These are phyloP conservation scores for Papilio polytes DNA, from an alignment of 1,140 invertebrate species.

Conservation along the genomic window DNA sequence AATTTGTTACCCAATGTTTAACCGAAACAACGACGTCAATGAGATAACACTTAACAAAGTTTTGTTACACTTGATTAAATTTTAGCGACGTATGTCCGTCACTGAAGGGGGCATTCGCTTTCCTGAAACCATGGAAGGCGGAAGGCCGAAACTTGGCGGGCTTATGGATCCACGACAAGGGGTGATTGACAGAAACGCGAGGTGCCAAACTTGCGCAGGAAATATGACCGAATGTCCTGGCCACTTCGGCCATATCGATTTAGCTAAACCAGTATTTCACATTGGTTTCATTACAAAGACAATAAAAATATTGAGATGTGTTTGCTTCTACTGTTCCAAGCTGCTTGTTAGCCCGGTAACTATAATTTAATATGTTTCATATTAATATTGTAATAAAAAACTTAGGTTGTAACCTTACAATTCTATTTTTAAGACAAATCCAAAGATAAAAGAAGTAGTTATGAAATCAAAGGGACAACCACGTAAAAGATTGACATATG, in stretches of 20 bases:
- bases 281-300: constrained; percentile 99
- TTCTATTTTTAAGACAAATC: constrained; percentile 88
- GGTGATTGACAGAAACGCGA: constrained; percentile 95
- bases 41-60: constrained; percentile 17
- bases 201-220: constrained; percentile 99
- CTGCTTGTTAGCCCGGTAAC: constrained; percentile 95
- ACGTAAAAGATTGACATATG: constrained; percentile 95
- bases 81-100: constrained; percentile 97
- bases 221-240: constrained; percentile 99
- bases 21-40: constrained; percentile 20
- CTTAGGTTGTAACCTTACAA: constrained; percentile 32
- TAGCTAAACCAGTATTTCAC: constrained; percentile 99
- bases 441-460: constrained; percentile 98
- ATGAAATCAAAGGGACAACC: constrained; percentile 99
- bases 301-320: constrained; percentile 97
- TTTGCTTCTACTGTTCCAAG: constrained; percentile 99
- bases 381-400: neutral
- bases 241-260: constrained; percentile 99
- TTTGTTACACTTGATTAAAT: constrained; percentile 10
- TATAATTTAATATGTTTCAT: constrained; percentile 20
- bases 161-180: constrained; percentile 99
- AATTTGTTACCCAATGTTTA: constrained; percentile 4
- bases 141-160: constrained; percentile 97
- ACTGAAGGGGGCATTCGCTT: constrained; percentile 98
- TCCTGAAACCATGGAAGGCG: constrained; percentile 99